Conservation (phyloP, 2,888 invertebrate species). For the Pollenia angustigena region DNA sequence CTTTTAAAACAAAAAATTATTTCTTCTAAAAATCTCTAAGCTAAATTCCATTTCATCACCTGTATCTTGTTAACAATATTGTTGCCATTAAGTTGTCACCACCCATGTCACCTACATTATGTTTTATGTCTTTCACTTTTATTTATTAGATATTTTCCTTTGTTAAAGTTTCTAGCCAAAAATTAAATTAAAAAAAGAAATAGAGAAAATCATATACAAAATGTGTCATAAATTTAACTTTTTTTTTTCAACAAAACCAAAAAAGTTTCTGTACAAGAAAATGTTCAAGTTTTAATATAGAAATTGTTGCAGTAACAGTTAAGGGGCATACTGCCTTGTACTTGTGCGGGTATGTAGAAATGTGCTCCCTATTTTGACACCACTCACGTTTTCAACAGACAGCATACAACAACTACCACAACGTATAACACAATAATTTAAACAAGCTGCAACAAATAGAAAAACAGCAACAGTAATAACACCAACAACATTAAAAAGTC, state of each 20-base stretch:
- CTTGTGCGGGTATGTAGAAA: conserved; percentile 35
- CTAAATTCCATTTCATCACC: conserved; percentile 59
- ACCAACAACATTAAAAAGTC: conserved; percentile 12
- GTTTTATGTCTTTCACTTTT: conserved; percentile 73
- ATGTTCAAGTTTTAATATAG: background rate
- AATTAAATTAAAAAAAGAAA: conserved; percentile 8
- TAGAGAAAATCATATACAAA: conserved; percentile 34
- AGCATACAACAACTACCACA: conserved; percentile 62
- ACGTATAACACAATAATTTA: conserved; percentile 60
- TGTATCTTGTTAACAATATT: conserved; percentile 69
- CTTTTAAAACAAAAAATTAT: background rate
- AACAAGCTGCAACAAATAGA: conserved; percentile 49
- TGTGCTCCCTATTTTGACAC: conserved; percentile 73
- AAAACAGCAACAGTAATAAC: conserved; percentile 29
- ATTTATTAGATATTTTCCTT: conserved; percentile 48
- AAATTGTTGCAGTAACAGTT: conserved; percentile 19
- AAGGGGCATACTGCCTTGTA: conserved; percentile 41
- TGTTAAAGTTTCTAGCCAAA: conserved; percentile 38
- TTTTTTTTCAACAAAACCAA: conserved; percentile 16
- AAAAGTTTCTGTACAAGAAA: conserved; percentile 4
- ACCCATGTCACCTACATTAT: conserved; percentile 71
- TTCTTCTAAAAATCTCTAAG: background rate
- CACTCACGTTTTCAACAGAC: conserved; percentile 71
- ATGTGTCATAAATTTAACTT: conserved; percentile 68
- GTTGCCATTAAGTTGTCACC: conserved; percentile 72